Percentiles rank a stretch among this genome's conserved stretches.
Evolutionary conservation across 2,113 vertebrate species (phyloP).

Genomic region (Lucifuga dentata): DNA sequence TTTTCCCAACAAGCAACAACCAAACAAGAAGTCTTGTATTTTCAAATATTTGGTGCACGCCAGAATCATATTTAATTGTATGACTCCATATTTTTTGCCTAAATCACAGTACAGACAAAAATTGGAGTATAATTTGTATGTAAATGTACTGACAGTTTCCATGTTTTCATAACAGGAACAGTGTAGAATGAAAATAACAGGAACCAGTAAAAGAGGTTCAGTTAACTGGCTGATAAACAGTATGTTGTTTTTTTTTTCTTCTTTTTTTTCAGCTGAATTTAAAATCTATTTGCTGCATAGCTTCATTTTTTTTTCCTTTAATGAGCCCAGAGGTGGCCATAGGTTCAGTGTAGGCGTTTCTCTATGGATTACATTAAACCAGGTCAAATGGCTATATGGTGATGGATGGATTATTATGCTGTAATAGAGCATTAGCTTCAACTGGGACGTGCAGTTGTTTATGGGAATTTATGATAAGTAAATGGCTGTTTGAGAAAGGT

Average conservation of each 20-base stretch:
- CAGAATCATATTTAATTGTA: too few relatives aligned
- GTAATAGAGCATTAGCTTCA: constrained; percentile 61
- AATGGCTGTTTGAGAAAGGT: constrained; percentile 60
- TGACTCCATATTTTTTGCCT: too few relatives aligned
- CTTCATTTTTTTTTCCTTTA: constrained; percentile 54
- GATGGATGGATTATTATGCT: constrained; percentile 64
- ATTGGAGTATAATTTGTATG: too few relatives aligned
- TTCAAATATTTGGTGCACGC: too few relatives aligned
- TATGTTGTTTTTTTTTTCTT: constrained; percentile 14
- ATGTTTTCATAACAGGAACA: too few relatives aligned
- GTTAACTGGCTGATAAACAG: constrained; percentile 19
- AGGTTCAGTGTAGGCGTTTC: constrained; percentile 58
- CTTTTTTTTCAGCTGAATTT: constrained; percentile 15
- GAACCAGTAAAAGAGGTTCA: too few relatives aligned
- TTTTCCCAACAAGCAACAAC: too few relatives aligned
- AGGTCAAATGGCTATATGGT: constrained; percentile 67
- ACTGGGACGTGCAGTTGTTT: constrained; percentile 50
- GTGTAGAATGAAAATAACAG: too few relatives aligned
- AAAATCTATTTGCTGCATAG: constrained; percentile 28
- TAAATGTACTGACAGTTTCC: too few relatives aligned
- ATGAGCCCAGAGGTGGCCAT: constrained; percentile 64
- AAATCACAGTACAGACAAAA: too few relatives aligned
- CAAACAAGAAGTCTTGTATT: too few relatives aligned
- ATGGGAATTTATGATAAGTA: constrained; percentile 56
- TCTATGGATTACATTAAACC: constrained; percentile 70